Base-by-base conservation (phyloP, 2,888 invertebrate genomes). In the Neoascia interrupta region DNA sequence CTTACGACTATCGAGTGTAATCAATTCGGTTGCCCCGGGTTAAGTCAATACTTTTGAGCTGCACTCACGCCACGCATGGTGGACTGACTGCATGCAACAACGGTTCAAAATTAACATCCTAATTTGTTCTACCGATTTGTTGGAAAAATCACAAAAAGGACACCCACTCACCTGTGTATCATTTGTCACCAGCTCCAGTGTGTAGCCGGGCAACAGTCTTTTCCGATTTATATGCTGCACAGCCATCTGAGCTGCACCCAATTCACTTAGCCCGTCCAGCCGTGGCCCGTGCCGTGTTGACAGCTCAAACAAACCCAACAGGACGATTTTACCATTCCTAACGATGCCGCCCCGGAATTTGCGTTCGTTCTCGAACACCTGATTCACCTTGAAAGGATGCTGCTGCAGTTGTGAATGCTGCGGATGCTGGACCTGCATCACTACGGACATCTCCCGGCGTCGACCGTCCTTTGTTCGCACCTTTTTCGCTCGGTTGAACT, bases 221-320 rank as follows among this genome's bases (percentile, higher is more conserved):
- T 92, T 90, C 63, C 91, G 89, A 89, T 96, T 96, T 84, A 97
- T 93, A 84, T 95, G 94, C 70, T 92, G 90, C 45, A 96, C 93
- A 0, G 96, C 96, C 83, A 96, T 90, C 84, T 90, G 90, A 0
- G 96, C 96, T 0, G 96, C 96, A 8, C 92, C 91, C 84, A 95
- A 89, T 85, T 95, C 95, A 66, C 94, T 94, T 5, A 90, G 89
- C 0, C 95, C 95, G 82, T 94, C 93, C 43, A 90, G 90, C 68
- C 95, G 90, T 0, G 91, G 91, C 1, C 92, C 92, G 6, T 91
- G 90, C 70, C 90, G 89, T 1, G 92, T 92, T 5, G 93, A 93
- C 84, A 96, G 89, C 89, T 95, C 96, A 86, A 96, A 96, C 16
- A 96, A 91, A 0, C 95, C 96, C 83, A 95, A 90, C 79, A 96